These are phyloP conservation scores for Lophius piscatorius DNA, from an alignment of 2,113 vertebrate species.

Conservation along the genomic window DNA sequence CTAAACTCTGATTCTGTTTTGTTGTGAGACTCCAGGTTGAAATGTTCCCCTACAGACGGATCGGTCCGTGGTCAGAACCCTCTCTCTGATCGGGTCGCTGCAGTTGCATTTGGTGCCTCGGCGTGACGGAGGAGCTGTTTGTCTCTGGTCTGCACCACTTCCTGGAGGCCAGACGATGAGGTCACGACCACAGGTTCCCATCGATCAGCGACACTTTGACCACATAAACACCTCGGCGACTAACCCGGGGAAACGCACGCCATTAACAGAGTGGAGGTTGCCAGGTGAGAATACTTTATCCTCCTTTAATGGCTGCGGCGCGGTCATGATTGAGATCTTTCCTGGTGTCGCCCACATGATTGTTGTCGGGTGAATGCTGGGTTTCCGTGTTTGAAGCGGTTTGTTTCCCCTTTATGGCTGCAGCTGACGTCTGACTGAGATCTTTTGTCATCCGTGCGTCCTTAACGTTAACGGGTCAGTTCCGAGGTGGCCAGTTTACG, in stretches of 20 bases:
- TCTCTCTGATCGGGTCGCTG: not conserved
- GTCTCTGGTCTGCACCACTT: slow-evolving; percentile 14
- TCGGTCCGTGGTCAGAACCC: not conserved
- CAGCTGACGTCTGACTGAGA: slow-evolving; percentile 33
- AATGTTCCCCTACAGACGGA: not conserved
- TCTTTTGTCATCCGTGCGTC: slow-evolving; percentile 11
- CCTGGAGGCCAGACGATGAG: slow-evolving; percentile 34
- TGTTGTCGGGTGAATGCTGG: slow-evolving; percentile 11
- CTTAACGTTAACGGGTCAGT: slow-evolving; percentile 23
- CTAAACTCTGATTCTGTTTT: no score
- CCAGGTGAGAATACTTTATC: slow-evolving; percentile 31
- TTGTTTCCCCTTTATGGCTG: slow-evolving; percentile 36
- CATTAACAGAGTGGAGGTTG: slow-evolving; percentile 10
- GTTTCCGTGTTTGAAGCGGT: slow-evolving; percentile 22
- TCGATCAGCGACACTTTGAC: slow-evolving; percentile 29
- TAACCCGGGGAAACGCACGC: not conserved
- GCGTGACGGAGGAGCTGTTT: not conserved
- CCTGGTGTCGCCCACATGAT: not conserved
- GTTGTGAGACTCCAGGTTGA: no score
- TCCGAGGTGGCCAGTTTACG: slow-evolving; percentile 25
- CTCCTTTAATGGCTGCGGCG: slow-evolving; percentile 23
- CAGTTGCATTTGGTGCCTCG: not conserved
- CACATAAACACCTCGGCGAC: slow-evolving; percentile 11
- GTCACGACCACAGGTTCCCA: slow-evolving; percentile 34
- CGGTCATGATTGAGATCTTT: slow-evolving; percentile 34